Conservation (phyloP, 2,113 vertebrate species). For the Nothoprocta perdicaria region DNA sequence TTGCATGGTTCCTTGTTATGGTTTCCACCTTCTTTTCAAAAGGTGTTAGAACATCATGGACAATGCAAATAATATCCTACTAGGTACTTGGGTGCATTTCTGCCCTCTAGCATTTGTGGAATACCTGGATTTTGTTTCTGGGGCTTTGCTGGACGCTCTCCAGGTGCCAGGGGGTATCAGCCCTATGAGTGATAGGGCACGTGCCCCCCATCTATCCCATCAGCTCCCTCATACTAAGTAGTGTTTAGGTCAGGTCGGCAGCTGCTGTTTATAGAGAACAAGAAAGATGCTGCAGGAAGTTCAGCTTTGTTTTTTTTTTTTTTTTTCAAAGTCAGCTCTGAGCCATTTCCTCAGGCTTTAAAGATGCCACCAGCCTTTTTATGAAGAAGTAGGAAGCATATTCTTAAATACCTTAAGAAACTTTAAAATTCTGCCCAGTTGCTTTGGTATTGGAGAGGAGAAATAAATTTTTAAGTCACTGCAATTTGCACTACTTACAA, state of each 20-base stretch:
- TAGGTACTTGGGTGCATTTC: not conserved
- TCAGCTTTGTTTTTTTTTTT: not conserved
- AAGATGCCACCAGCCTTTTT: not conserved
- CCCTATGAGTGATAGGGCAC: not conserved
- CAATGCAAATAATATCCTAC: not conserved
- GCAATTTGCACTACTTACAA: slow-evolving; percentile 44
- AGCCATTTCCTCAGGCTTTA: not conserved
- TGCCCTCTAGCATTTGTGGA: not conserved
- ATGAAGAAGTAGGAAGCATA: not conserved
- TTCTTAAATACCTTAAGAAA: not conserved
- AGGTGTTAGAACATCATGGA: not conserved
- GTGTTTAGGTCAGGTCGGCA: not conserved
- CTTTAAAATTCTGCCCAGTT: slow-evolving; percentile 14
- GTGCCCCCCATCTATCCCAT: not conserved
- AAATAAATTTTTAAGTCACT: slow-evolving; percentile 40
- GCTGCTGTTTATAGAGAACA: not conserved
- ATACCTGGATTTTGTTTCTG: not conserved
- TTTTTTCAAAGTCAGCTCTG: not conserved
- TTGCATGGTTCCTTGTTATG: not conserved
- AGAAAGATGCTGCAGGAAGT: not conserved
- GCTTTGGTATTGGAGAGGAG: slow-evolving; percentile 37
- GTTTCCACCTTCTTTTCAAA: not conserved
- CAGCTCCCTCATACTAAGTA: not conserved
- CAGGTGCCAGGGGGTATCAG: not conserved
- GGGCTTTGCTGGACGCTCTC: not conserved